phyloP scores from a whole-genome alignment of 2,113 vertebrate genomes.

The Lutjanus erythropterus region DNA sequence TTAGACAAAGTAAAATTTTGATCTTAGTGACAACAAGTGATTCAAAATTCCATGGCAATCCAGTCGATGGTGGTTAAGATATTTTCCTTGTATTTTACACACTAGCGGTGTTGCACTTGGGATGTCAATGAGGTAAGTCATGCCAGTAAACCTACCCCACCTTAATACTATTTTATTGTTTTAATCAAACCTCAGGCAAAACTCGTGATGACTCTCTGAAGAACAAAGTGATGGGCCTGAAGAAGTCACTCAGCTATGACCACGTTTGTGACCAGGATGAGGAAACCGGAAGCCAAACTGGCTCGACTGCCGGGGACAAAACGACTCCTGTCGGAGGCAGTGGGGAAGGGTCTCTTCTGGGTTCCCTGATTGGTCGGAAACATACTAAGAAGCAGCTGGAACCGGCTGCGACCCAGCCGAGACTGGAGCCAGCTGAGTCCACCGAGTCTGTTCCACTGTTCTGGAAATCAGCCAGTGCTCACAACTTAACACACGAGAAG shows the following conservation, averaged over 20 bases:
- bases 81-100: no score
- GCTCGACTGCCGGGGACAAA: constrained; percentile 86
- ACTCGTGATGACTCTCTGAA: constrained; percentile 91
- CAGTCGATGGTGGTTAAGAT: not conserved
- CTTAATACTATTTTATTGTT: not conserved
- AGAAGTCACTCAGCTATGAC: constrained; percentile 96
- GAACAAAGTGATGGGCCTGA: constrained; percentile 91
- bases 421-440: constrained; percentile 87
- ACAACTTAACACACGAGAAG: constrained; percentile 96
- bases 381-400: constrained; percentile 83
- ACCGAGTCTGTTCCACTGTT: constrained; percentile 94
- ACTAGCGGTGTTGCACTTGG: no score
- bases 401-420: constrained; percentile 63
- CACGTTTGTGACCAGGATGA: constrained; percentile 92
- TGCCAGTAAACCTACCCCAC: not conserved
- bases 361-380: constrained; percentile 88
- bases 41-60: not conserved
- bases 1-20: not conserved
- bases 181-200: constrained; percentile 75
- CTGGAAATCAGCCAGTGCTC: constrained; percentile 96
- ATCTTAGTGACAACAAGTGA: not conserved
- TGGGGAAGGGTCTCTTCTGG: constrained; percentile 88
- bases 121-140: no score
- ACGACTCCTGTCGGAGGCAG: constrained; percentile 82
- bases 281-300: constrained; percentile 88